phyloP scores from a whole-genome alignment of 2,113 vertebrate species.

The Pycnonotus jocosus region DNA sequence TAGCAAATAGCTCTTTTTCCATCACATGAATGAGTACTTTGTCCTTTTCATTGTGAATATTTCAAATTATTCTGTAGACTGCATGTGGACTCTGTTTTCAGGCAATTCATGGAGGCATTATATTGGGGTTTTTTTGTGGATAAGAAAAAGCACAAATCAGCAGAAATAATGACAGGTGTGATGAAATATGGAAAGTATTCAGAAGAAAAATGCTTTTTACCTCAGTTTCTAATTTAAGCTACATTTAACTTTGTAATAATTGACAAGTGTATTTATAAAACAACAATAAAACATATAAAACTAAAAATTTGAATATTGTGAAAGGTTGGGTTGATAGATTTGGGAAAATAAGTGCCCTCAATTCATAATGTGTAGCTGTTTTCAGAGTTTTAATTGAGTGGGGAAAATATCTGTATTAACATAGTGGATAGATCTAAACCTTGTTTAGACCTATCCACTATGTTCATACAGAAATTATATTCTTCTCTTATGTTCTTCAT shows the following conservation, averaged over 20 bases:
- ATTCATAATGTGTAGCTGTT: not conserved
- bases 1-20: not conserved
- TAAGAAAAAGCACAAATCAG: not conserved
- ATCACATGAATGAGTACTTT: not conserved
- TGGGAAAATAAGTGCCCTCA: not conserved
- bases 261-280: not conserved
- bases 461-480: not conserved
- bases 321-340: not conserved
- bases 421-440: not conserved
- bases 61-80: not conserved
- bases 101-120: not conserved
- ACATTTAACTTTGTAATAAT: not conserved
- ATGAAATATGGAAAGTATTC: not conserved
- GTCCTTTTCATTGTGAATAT: not conserved
- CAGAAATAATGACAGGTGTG: not conserved
- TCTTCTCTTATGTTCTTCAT: not conserved
- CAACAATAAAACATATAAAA: not conserved
- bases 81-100: not conserved
- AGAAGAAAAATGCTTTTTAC: not conserved
- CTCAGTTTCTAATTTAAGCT: not conserved
- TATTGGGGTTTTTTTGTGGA: accelerated
- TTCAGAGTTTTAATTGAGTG: not conserved
- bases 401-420: not conserved
- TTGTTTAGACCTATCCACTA: not conserved
- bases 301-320: not conserved